A percentile compares a stretch with the other conserved stretches of the same genome.
Evolutionary conservation across 64 coral and sea anemone species (phyloP).

Genomic region (Trachythela sp.): DNA sequence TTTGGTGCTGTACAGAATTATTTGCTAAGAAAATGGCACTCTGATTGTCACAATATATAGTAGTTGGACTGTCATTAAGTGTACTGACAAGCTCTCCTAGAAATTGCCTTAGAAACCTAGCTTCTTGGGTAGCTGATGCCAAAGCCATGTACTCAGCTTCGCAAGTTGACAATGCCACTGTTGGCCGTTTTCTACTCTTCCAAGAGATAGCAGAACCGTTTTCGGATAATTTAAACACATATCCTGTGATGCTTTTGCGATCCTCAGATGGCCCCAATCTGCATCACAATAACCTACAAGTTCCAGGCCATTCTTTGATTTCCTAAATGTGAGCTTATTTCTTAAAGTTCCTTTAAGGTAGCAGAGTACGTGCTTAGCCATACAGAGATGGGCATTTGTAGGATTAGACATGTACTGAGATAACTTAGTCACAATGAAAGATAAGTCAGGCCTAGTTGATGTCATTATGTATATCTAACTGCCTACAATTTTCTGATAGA

Average conservation of each 20-base stretch:
- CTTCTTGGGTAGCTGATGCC: neutral
- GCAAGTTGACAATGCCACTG: slow-evolving; percentile 8
- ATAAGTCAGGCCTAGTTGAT: neutral
- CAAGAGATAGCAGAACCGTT: neutral
- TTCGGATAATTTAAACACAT: neutral
- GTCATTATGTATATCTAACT: neutral
- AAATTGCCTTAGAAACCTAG: neutral
- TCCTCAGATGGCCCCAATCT: neutral
- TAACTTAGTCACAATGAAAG: neutral
- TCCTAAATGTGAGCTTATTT: neutral
- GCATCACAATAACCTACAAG: neutral
- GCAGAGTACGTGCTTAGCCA: neutral
- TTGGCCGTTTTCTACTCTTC: neutral
- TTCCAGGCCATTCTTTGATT: neutral
- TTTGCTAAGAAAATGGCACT: neutral
- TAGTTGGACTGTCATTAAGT: neutral
- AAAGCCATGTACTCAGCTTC: neutral
- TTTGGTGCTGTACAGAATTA: neutral
- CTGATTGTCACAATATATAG: slow-evolving; percentile 12
- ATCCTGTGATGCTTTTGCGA: neutral
- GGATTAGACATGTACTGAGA: slow-evolving; percentile 1
- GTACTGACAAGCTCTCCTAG: neutral
- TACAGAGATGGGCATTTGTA: neutral
- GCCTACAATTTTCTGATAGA: neutral
- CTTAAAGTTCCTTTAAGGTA: neutral